A percentile compares a stretch with the other conserved stretches of the same genome.
These are phyloP conservation scores for Scomber colias DNA, from an alignment of 2,113 vertebrate species.

Conservation along the genomic window DNA sequence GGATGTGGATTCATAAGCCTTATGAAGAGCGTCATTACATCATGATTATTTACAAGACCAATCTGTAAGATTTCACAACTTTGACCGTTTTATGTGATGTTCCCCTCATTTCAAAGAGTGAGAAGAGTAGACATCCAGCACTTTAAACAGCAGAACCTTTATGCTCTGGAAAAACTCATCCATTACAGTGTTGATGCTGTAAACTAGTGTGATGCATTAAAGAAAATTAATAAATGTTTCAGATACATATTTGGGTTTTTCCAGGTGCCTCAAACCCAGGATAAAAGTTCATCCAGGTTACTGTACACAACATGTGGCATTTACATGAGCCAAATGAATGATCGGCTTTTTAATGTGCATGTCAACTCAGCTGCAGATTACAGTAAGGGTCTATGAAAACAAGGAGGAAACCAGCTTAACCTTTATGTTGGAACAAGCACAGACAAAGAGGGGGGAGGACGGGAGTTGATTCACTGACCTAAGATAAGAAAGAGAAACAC, in stretches of 20 bases:
- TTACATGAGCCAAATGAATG: conserved; percentile 38
- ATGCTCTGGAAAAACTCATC: not conserved
- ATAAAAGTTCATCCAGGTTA: conserved; percentile 41
- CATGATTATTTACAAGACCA: not conserved
- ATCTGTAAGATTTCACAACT: not conserved
- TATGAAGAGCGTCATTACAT: not conserved
- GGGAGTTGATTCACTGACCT: not conserved
- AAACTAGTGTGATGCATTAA: conserved; percentile 2
- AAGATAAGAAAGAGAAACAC: conserved; percentile 31
- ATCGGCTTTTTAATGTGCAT: not conserved
- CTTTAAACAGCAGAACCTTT: not conserved
- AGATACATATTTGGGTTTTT: not conserved
- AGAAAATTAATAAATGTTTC: not conserved
- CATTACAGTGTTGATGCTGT: not conserved
- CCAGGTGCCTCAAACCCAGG: not conserved
- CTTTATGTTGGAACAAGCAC: conserved; percentile 48
- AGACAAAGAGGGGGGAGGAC: conserved; percentile 2
- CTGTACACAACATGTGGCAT: conserved; percentile 27
- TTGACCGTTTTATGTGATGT: not conserved
- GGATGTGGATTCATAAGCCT: conserved; percentile 31
- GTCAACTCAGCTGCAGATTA: conserved; percentile 37
- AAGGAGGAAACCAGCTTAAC: conserved; percentile 42
- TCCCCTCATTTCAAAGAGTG: not conserved
- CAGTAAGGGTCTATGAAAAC: conserved; percentile 51
- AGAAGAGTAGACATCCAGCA: not conserved